phyloP scores from a whole-genome alignment of 1,140 invertebrate genomes.

The Hermatobates lingyangjiaoensis region DNA sequence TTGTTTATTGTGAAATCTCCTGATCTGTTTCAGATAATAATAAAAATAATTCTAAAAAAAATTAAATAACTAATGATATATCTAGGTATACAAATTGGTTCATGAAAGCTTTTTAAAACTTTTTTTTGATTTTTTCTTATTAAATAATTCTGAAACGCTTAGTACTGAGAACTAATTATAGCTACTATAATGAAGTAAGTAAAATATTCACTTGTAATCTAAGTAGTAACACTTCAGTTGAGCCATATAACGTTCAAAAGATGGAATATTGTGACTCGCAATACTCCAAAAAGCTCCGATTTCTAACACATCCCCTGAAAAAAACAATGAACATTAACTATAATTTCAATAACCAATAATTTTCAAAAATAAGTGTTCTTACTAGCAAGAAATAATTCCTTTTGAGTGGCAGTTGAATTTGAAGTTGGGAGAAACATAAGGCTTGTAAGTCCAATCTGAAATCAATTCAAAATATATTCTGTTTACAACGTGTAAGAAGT shows the following conservation, averaged over 20 bases:
- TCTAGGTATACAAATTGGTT: too few relatives aligned
- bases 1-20: too few relatives aligned
- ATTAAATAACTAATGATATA: too few relatives aligned
- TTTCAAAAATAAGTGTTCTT: conserved; percentile 23
- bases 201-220: conserved; percentile 65
- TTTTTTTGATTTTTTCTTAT: too few relatives aligned
- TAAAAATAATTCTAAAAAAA: too few relatives aligned
- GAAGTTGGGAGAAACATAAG: conserved; percentile 73
- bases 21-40: too few relatives aligned
- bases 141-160: too few relatives aligned
- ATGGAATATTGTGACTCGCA: conserved; percentile 71
- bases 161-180: too few relatives aligned
- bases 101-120: too few relatives aligned
- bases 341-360: not conserved
- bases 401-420: conserved; percentile 52
- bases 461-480: conserved; percentile 18
- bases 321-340: not conserved
- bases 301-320: conserved; percentile 70
- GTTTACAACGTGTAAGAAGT: not conserved
- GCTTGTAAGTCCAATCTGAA: conserved; percentile 63
- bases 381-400: conserved; percentile 74
- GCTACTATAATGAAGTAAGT: not conserved
- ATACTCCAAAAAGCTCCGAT: conserved; percentile 93
- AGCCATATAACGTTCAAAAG: conserved; percentile 90
- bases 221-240: conserved; percentile 95